Percentiles rank a stretch among this genome's conserved stretches.
Evolutionary conservation across 1,140 invertebrate species (phyloP).

Genomic region (Diorhabda sublineata): DNA sequence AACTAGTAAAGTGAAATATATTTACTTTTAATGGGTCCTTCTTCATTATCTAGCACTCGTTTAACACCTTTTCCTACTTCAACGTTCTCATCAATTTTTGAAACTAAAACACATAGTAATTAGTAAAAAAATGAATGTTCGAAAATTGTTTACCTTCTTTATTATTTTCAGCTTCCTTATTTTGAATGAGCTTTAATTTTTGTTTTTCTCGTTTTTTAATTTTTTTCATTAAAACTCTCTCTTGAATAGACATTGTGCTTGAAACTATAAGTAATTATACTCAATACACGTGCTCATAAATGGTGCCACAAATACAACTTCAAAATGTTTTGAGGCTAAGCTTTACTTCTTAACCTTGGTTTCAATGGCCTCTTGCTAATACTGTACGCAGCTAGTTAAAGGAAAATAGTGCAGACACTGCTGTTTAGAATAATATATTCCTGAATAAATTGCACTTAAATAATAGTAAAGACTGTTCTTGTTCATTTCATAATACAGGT

Average conservation of each 20-base stretch:
- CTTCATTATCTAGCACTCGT: constrained; percentile 24
- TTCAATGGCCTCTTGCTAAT: too few relatives aligned
- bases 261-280: too few relatives aligned
- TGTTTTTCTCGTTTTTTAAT: constrained; percentile 71
- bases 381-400: too few relatives aligned
- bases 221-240: constrained; percentile 74
- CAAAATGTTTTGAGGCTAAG: too few relatives aligned
- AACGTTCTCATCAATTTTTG: constrained; percentile 14
- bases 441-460: too few relatives aligned
- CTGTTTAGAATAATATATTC: too few relatives aligned
- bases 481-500: too few relatives aligned
- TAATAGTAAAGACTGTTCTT: too few relatives aligned
- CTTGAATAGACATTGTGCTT: constrained; percentile 63
- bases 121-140: not conserved
- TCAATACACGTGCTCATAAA: not conserved
- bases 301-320: too few relatives aligned
- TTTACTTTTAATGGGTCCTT: constrained; percentile 26
- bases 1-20: not conserved
- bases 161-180: constrained; percentile 50
- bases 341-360: too few relatives aligned
- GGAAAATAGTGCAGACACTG: too few relatives aligned
- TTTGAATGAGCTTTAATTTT: constrained; percentile 58
- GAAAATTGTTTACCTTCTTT: constrained; percentile 20
- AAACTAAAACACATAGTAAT: constrained; percentile 4
- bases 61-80: constrained; percentile 19